phyloP scores from a whole-genome alignment of 2,113 vertebrate genomes.

The Pithys albifrons region DNA sequence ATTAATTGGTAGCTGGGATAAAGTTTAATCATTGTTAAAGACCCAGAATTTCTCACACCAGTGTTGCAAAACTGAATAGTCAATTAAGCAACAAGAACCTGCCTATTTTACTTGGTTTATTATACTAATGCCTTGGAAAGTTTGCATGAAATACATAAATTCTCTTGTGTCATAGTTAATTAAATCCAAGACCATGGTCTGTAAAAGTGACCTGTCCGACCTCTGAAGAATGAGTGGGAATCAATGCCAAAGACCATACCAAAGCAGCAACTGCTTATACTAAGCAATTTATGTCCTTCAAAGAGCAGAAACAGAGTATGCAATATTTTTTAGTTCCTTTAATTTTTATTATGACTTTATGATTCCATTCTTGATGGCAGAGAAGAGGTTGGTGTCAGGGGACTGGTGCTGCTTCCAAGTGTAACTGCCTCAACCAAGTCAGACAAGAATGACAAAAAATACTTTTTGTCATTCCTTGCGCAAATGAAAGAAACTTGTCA shows the following conservation, averaged over 20 bases:
- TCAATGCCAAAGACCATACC: slow-evolving; percentile 54
- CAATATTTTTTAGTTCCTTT: slow-evolving; percentile 27
- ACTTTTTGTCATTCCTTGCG: slow-evolving; percentile 83
- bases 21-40: slow-evolving; percentile 61
- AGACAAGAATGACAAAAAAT: slow-evolving; percentile 67
- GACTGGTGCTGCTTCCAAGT: slow-evolving; percentile 57
- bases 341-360: slow-evolving; percentile 47
- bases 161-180: slow-evolving; percentile 63
- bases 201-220: slow-evolving; percentile 66
- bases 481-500: slow-evolving; percentile 98
- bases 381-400: slow-evolving; percentile 57
- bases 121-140: slow-evolving; percentile 58
- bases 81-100: slow-evolving; percentile 71
- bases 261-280: slow-evolving; percentile 50
- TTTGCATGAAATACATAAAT: slow-evolving; percentile 63
- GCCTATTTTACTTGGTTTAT: slow-evolving; percentile 52
- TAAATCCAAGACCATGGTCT: slow-evolving; percentile 61
- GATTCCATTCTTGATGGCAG: slow-evolving; percentile 25
- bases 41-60: slow-evolving; percentile 4
- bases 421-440: slow-evolving; percentile 56
- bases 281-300: slow-evolving; percentile 50
- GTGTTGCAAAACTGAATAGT: slow-evolving; percentile 55
- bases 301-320: background rate
- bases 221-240: slow-evolving; percentile 18
- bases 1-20: slow-evolving; percentile 15